These are phyloP conservation scores for Yponomeuta sedellus DNA, from an alignment of 2,888 invertebrate genomes.

Conservation along the genomic window DNA sequence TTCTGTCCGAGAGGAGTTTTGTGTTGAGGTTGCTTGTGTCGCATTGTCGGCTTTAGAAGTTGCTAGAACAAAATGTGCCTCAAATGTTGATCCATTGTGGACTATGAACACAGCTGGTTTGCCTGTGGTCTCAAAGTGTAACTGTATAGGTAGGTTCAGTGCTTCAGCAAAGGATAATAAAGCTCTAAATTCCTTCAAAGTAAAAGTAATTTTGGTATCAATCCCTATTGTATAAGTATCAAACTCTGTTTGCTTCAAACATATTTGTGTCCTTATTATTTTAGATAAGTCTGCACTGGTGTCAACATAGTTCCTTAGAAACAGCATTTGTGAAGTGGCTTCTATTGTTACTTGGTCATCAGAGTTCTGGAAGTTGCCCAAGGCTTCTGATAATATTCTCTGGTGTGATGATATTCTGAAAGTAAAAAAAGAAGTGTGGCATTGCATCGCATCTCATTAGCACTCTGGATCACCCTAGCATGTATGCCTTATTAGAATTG, in stretches of 20 bases:
- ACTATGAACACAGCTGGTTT: conserved; percentile 85
- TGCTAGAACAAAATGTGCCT: conserved; percentile 87
- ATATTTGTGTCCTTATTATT: conserved; percentile 86
- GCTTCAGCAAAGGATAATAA: conserved; percentile 87
- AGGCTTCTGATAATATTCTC: conserved; percentile 82
- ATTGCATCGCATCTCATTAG: too few species aligned
- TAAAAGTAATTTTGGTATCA: conserved; percentile 87
- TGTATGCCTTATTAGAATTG: too few species aligned
- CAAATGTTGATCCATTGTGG: conserved; percentile 84
- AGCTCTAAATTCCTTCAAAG: conserved; percentile 89
- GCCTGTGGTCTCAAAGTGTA: conserved; percentile 87
- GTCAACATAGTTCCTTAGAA: conserved; percentile 87
- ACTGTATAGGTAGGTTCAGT: conserved; percentile 79
- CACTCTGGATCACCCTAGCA: too few species aligned
- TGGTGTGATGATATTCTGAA: conserved; percentile 77
- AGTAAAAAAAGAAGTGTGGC: conserved; percentile 18
- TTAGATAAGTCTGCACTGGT: conserved; percentile 79
- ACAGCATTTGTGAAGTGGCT: conserved; percentile 77
- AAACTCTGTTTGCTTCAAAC: conserved; percentile 84
- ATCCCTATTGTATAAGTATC: conserved; percentile 78
- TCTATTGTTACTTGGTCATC: conserved; percentile 90
- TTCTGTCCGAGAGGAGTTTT: conserved; percentile 49
- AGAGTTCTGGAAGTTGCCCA: conserved; percentile 85
- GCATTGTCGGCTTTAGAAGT: conserved; percentile 80
- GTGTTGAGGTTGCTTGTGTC: conserved; percentile 51